Percentiles rank a stretch among this genome's conserved stretches.
Conservation (phyloP, 2,888 invertebrate species). For the Dolichopus griseipennis region DNA sequence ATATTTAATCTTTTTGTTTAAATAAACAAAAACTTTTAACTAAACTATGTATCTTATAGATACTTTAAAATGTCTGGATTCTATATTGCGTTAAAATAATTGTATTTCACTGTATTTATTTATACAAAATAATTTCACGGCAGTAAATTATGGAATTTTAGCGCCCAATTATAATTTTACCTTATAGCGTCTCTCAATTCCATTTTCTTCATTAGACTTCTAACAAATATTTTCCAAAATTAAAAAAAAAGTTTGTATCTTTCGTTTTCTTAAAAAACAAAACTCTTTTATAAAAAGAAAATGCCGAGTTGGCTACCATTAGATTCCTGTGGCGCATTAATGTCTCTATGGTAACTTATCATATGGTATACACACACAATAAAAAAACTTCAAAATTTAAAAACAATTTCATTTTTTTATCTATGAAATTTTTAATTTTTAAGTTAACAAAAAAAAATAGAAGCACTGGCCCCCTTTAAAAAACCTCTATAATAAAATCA, state of each 20-base stretch:
- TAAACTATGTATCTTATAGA: background rate
- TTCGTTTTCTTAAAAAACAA: too few species aligned
- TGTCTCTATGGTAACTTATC: background rate
- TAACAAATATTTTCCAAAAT: too few species aligned
- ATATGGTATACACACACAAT: background rate
- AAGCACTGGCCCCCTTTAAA: too few species aligned
- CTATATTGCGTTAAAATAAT: background rate
- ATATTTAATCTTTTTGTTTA: background rate
- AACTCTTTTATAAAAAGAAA: background rate
- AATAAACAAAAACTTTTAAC: background rate
- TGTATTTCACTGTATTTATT: background rate
- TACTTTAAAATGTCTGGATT: background rate
- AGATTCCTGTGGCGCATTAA: background rate
- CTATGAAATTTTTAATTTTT: background rate
- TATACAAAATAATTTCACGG: background rate
- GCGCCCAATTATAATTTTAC: background rate
- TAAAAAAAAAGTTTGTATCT: too few species aligned
- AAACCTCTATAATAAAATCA: too few species aligned
- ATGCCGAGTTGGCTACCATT: constrained; percentile 1
- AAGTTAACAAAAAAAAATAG: too few species aligned
- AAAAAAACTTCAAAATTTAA: background rate
- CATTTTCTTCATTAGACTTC: too few species aligned
- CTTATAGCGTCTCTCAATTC: too few species aligned
- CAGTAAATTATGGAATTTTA: constrained; percentile 6
- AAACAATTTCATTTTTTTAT: background rate